Evolutionary conservation across 1,140 invertebrate species (phyloP), one percentile per base, ranked within the genome.

Genomic region (Drosophila leontia): DNA sequence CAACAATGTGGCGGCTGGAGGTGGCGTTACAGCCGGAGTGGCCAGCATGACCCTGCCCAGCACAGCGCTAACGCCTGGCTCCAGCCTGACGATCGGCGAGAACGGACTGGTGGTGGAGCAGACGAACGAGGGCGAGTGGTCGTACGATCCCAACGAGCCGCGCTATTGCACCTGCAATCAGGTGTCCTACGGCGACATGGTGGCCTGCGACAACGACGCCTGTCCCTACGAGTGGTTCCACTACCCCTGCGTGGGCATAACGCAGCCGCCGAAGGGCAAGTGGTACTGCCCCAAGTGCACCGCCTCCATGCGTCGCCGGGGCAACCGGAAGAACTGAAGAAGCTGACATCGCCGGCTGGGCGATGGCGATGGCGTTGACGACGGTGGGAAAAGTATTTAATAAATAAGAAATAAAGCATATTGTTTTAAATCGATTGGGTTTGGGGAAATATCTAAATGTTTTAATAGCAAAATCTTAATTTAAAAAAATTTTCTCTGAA

Each of bases 161-260:
- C 95, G 98, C 80, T 99, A 99, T 93, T 99, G 99, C 93, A 95
- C 99, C 81, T 99, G 99, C 93, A 99, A 99, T 94, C 97, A 99
- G 94, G 98, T 99, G 35, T 99, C 98, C 2, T 99, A 99, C 93
- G 99, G 99, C 11, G 98, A 99, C 87, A 99, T 99, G 99, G 98
- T 99, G 58, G 98, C 98, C 60, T 99, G 99, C 94, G 99, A 99
- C 94, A 99, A 99, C 94, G 96, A 97, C 93, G 97, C 98, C 92
- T 99, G 98, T 94, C 97, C 97, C 13, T 98, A 97, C 80, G 98
- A 99, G 93, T 99, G 99, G 99, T 99, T 99, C 94, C 99, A 99
- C 94, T 99, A 99, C 94, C 96, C 97, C 11, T 99, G 99, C 93
- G 98, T 99, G 48, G 97, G 97, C 53, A 97, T 99, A 69, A 97